Conservation (phyloP, 1,140 invertebrate genomes). For the Xylocopa sonorina region DNA sequence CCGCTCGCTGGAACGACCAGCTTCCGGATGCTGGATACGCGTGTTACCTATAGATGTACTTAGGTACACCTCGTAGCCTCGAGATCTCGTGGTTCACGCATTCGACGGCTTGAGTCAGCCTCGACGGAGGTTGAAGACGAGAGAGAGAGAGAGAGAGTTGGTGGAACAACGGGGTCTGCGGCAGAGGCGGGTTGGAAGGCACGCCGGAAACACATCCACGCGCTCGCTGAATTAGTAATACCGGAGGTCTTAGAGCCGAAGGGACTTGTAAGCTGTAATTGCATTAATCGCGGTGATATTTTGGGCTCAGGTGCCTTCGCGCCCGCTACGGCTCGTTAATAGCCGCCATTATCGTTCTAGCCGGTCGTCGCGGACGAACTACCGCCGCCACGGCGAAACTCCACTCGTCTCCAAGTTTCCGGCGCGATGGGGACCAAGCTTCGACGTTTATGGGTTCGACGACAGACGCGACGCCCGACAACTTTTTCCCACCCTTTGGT, state of each 20-base stretch:
- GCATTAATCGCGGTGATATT: slow-evolving; percentile 82
- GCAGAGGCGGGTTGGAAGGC: not conserved
- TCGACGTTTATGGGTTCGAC: slow-evolving; percentile 43
- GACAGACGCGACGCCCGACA: slow-evolving; percentile 15
- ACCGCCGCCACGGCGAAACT: slow-evolving; percentile 52
- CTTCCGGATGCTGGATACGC: slow-evolving; percentile 21
- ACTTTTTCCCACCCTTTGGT: not conserved
- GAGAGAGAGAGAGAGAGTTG: not conserved
- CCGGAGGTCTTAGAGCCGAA: slow-evolving; percentile 69
- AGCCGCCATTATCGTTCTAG: slow-evolving; percentile 78
- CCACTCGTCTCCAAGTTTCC: slow-evolving; percentile 55
- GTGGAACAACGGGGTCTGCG: not conserved
- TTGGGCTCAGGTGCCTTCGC: slow-evolving; percentile 80
- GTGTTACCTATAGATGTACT: too few species aligned
- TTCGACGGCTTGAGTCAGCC: slow-evolving; percentile 10
- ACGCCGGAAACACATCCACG: slow-evolving; percentile 59
- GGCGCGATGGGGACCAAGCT: slow-evolving; percentile 32
- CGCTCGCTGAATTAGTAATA: slow-evolving; percentile 73
- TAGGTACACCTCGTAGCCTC: not conserved
- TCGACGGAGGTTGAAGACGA: not conserved
- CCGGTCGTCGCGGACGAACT: slow-evolving; percentile 55
- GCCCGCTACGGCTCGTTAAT: slow-evolving; percentile 78
- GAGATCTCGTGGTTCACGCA: slow-evolving; percentile 4
- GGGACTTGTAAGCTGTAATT: slow-evolving; percentile 81
- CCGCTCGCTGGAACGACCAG: slow-evolving; percentile 2